Evolutionary conservation across 2,113 vertebrate species (phyloP).

Genomic region (Jaculus jaculus): DNA sequence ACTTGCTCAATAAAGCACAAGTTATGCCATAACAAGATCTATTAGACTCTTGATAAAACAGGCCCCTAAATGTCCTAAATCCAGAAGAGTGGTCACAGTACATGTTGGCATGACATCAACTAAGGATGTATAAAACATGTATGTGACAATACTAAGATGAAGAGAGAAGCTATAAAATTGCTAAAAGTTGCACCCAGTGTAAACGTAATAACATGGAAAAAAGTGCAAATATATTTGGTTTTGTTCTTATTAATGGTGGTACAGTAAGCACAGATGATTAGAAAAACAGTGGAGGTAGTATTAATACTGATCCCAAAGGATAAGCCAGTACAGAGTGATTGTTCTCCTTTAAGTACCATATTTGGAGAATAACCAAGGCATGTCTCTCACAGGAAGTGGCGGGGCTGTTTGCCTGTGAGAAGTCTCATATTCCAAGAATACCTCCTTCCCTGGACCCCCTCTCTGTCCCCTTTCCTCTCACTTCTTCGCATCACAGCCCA

Average conservation of each 20-base stretch:
- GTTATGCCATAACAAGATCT: not conserved
- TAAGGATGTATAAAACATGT: not conserved
- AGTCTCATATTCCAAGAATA: slow-evolving; percentile 57
- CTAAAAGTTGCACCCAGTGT: not conserved
- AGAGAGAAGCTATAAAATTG: not conserved
- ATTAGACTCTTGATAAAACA: not conserved
- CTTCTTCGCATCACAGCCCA: not conserved
- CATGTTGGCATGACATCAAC: not conserved
- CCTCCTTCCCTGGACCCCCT: slow-evolving; percentile 45
- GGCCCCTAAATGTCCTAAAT: not conserved
- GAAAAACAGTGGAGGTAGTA: not conserved
- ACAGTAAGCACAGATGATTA: not conserved
- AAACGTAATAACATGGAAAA: not conserved
- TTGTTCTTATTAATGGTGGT: not conserved
- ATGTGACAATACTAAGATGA: not conserved
- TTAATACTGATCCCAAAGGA: not conserved
- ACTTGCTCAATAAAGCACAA: not conserved
- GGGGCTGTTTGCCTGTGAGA: not conserved
- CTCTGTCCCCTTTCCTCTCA: not conserved
- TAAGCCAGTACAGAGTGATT: not conserved
- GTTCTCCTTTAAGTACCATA: slow-evolving; percentile 46
- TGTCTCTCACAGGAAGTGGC: slow-evolving; percentile 67
- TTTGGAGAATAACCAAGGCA: slow-evolving; percentile 62
- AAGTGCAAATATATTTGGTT: not conserved
- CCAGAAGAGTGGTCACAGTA: not conserved